These are phyloP conservation scores for Anas flavirostris DNA, from an alignment of 2,797 vertebrate genomes.

Conservation along the genomic window DNA sequence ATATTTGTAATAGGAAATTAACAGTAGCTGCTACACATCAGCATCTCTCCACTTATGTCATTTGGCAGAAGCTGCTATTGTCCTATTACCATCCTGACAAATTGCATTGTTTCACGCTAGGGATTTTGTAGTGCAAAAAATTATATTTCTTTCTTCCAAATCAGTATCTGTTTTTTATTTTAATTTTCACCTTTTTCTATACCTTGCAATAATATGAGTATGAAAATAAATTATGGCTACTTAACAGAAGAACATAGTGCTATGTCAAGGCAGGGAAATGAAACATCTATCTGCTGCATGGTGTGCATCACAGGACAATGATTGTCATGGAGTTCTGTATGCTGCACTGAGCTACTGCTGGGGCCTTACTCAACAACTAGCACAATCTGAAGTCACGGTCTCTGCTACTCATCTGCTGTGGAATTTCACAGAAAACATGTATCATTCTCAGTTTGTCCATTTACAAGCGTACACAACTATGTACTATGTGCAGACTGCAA, in stretches of 20 bases:
- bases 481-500: neutral
- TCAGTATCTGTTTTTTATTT: neutral
- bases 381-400: neutral
- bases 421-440: neutral
- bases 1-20: neutral
- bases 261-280: neutral
- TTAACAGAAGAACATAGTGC: neutral
- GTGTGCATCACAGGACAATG: neutral
- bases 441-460: neutral
- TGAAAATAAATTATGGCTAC: neutral
- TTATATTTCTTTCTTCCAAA: neutral
- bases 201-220: neutral
- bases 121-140: neutral
- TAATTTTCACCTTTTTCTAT: neutral
- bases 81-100: neutral
- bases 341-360: neutral
- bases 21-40: neutral
- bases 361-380: neutral
- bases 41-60: neutral
- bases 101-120: neutral
- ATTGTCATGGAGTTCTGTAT: neutral
- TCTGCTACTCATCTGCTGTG: neutral
- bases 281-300: neutral
- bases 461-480: neutral
- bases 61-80: neutral